Evolutionary conservation across 2,113 vertebrate genomes (phyloP).

Genomic region (Catharus minimus): DNA sequence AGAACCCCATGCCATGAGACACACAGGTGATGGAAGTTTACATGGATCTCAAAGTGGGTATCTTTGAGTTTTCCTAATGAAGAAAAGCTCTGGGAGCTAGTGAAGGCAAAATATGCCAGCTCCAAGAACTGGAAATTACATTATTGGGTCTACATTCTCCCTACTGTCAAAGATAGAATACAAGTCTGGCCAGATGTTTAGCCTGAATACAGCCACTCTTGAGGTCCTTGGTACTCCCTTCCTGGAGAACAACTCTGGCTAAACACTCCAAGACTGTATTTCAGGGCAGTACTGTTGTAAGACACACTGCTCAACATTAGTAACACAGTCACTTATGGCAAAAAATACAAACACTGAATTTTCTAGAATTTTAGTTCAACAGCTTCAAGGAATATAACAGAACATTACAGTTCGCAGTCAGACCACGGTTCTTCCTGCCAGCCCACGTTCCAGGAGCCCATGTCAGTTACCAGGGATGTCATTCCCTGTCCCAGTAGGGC

Average conservation of each 20-base stretch:
- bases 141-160: not conserved
- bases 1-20: not conserved
- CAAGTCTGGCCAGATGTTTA: not conserved
- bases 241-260: not conserved
- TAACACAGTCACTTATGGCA: not conserved
- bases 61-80: not conserved
- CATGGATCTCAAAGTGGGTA: accelerated
- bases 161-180: accelerated
- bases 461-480: accelerated
- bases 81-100: not conserved
- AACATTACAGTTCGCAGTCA: not conserved
- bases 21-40: not conserved
- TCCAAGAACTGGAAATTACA: not conserved
- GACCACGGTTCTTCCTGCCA: accelerated
- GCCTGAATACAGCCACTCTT: not conserved
- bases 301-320: not conserved
- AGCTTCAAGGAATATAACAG: not conserved
- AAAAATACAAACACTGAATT: not conserved
- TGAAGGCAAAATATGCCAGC: not conserved
- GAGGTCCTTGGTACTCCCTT: not conserved
- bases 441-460: accelerated
- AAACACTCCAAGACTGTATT: not conserved
- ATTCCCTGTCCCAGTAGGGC: too few relatives aligned
- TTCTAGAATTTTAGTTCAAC: not conserved
- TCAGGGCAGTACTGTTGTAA: not conserved